These are phyloP conservation scores for Dryadula phaetusa DNA, from an alignment of 2,888 invertebrate genomes.

Conservation along the genomic window DNA sequence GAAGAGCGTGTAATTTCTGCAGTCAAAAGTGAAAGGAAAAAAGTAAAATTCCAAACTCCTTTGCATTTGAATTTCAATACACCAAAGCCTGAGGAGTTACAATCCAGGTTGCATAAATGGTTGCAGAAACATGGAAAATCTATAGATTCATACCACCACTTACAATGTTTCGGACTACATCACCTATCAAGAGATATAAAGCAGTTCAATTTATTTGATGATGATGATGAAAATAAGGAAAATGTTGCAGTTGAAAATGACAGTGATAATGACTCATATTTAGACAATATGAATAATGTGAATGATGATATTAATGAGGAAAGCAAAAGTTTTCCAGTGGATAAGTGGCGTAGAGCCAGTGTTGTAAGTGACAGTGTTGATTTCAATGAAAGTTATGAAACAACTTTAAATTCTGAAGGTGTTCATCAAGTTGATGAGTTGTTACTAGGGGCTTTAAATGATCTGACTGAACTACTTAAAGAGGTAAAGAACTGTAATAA, in stretches of 20 bases:
- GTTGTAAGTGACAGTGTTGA: slow-evolving; percentile 60
- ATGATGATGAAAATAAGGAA: slow-evolving; percentile 81
- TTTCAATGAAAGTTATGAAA: slow-evolving; percentile 62
- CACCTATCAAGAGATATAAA: slow-evolving; percentile 55
- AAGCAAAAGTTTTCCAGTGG: slow-evolving; percentile 45
- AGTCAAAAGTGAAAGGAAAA: slow-evolving; percentile 73
- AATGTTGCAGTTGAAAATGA: slow-evolving; percentile 74
- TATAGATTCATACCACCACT: slow-evolving; percentile 75
- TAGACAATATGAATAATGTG: slow-evolving; percentile 63
- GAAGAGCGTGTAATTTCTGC: slow-evolving; percentile 65
- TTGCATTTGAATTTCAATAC: slow-evolving; percentile 62
- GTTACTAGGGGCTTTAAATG: slow-evolving; percentile 76
- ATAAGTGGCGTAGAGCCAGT: slow-evolving; percentile 68
- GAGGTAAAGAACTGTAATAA: slow-evolving; percentile 67
- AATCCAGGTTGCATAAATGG: slow-evolving; percentile 77
- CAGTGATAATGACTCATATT: slow-evolving; percentile 70
- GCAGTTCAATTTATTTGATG: slow-evolving; percentile 48
- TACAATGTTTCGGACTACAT: slow-evolving; percentile 81
- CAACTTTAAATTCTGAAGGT: slow-evolving; percentile 57
- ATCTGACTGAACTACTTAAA: slow-evolving; percentile 77
- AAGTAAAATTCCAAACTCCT: slow-evolving; percentile 73
- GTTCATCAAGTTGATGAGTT: slow-evolving; percentile 58
- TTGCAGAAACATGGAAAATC: slow-evolving; percentile 79
- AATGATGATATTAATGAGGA: slow-evolving; percentile 47
- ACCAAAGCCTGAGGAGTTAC: slow-evolving; percentile 71